Base-by-base conservation (phyloP, 2,888 invertebrate genomes). In the Eledone cirrhosa region DNA sequence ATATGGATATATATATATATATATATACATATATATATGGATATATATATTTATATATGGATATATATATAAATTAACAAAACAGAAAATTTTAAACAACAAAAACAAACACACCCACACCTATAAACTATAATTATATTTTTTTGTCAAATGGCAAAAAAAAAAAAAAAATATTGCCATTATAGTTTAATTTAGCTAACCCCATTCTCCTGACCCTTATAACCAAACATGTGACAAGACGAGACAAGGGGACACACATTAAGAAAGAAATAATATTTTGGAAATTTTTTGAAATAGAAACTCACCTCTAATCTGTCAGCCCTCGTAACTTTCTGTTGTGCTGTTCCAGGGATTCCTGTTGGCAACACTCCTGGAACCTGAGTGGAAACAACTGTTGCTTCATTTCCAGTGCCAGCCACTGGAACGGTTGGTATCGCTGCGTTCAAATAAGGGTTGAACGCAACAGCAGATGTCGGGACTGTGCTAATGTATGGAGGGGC, bases 231-330 rank as follows among this genome's bases (percentile, higher is more conserved):
- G 27, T 27, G 29, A 67, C 31, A 14, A 67, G 27, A 63, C 27
- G 14, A 22, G 27, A 31, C 19, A 24, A 24, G 29, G 29, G 63
- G 16, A 65, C 24, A 22, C 7, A 65, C 19, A 1, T 22, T 3
- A 13, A 27, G 24, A 65, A 65, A 65, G 24, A 33, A 33, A 7
- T 33, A 33, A 33, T 33, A n/a, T 33, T 33, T 33, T 33, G 33
- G 33, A 8, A n/a, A n/a, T n/a, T 33, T 33, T 33, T 33, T 8
- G 8, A 33, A 33, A 27, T 67, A 27, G 67, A 67, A 11, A 5
- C 74, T 74, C 48, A 74, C 74, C 74, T 74, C 74, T 74, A 74
- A 74, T 74, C 74, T 74, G 74, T 74, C 74, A 24, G 74, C 74
- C 74, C 74, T 74, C 41, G 74, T 74, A 24, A 74, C 74, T 48